These are phyloP conservation scores for Passer montanus DNA, from an alignment of 2,113 vertebrate species.

Conservation along the genomic window DNA sequence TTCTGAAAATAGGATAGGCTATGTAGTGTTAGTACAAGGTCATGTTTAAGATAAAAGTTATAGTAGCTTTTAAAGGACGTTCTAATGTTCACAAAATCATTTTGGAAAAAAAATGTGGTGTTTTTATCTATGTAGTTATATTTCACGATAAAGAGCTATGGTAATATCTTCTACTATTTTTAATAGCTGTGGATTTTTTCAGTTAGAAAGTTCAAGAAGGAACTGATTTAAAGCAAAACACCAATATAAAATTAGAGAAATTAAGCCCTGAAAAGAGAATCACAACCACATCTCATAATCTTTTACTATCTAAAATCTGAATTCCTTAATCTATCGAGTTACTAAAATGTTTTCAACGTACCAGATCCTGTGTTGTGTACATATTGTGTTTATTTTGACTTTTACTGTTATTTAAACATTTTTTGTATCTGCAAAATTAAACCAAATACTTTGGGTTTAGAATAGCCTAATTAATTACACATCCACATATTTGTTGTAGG, in stretches of 20 bases:
- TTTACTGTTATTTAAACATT: background rate
- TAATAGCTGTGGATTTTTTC: background rate
- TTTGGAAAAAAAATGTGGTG: background rate
- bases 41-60: background rate
- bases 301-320: background rate
- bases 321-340: background rate
- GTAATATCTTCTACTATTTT: background rate
- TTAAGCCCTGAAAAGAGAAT: background rate
- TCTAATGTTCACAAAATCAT: background rate
- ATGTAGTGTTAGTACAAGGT: background rate
- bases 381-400: slow-evolving; percentile 13
- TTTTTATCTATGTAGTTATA: background rate
- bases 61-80: background rate
- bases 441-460: background rate
- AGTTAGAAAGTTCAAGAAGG: background rate
- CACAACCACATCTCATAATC: background rate
- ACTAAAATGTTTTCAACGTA: background rate
- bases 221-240: background rate
- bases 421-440: background rate
- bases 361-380: background rate
- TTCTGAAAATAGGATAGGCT: background rate
- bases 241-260: background rate
- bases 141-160: background rate
- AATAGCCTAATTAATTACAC: background rate
- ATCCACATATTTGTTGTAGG: background rate